Conservation (phyloP, 2,797 vertebrate species). For the Hippoglossus hippoglossus region DNA sequence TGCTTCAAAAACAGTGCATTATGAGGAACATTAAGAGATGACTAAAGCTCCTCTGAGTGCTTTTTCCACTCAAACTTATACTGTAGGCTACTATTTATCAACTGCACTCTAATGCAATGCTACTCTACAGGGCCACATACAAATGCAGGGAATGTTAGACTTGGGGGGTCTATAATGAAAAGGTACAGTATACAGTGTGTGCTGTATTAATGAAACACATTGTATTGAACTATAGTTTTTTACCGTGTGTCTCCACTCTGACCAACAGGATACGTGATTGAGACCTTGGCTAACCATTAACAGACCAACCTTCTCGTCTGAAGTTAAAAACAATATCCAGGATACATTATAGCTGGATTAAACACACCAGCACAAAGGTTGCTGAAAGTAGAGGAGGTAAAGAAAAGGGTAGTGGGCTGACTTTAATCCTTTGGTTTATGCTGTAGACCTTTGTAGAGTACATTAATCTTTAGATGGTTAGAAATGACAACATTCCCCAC, state of each 20-base stretch:
- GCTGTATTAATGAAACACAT: neutral
- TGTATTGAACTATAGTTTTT: neutral
- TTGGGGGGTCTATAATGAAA: neutral
- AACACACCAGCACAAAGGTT: neutral
- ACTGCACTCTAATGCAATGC: neutral
- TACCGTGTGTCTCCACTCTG: neutral
- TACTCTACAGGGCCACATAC: neutral
- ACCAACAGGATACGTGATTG: neutral
- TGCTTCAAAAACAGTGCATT: slow-evolving; percentile 15
- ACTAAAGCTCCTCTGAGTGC: slow-evolving; percentile 20
- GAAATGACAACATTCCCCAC: neutral
- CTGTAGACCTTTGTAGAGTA: neutral
- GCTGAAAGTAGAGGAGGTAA: no score
- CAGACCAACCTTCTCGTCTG: neutral
- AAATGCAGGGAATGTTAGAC: neutral
- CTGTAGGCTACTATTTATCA: slow-evolving; percentile 15
- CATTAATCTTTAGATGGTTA: neutral
- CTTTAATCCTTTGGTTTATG: neutral
- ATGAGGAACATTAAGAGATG: slow-evolving; percentile 20
- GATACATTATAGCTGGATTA: neutral
- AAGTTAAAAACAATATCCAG: neutral
- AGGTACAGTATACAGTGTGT: neutral
- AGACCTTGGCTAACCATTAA: neutral
- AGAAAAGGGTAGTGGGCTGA: neutral
- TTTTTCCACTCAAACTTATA: neutral